Percentiles rank a stretch among this genome's conserved stretches.
phyloP scores from a whole-genome alignment of 2,888 invertebrate genomes.

The Galerucella pusilla region DNA sequence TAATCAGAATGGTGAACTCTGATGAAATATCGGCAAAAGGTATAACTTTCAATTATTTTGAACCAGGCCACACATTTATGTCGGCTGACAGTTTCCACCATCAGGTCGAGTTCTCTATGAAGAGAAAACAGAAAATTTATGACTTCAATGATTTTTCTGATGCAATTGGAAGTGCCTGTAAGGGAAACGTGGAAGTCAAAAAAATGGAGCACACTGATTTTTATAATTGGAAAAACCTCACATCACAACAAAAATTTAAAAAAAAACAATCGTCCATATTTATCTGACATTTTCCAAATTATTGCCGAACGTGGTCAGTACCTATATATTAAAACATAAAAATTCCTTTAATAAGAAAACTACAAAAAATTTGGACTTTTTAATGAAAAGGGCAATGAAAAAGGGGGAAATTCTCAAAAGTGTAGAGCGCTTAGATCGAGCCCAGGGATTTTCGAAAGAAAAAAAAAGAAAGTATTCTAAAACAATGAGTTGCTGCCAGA shows the following conservation, averaged over 20 bases:
- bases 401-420: constrained; percentile 14
- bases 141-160: constrained; percentile 36
- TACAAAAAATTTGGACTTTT: constrained; percentile 20
- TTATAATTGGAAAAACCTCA: constrained; percentile 32
- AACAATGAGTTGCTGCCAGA: not conserved
- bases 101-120: constrained; percentile 27
- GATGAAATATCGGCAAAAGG: constrained; percentile 15
- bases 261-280: constrained; percentile 21
- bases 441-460: not conserved
- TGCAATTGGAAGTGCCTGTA: constrained; percentile 32
- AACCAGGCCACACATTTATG: not conserved
- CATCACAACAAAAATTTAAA: constrained; percentile 24
- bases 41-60: constrained; percentile 14
- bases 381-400: constrained; percentile 19
- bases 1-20: constrained; percentile 19
- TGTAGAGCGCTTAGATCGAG: not conserved
- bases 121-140: constrained; percentile 25
- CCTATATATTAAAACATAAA: constrained; percentile 23
- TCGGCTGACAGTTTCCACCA: not conserved
- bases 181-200: constrained; percentile 31
- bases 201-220: constrained; percentile 30
- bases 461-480: not conserved
- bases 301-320: constrained; percentile 22
- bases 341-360: constrained; percentile 19
- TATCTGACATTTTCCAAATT: constrained; percentile 32